A percentile compares a stretch with the other conserved stretches of the same genome.
Evolutionary conservation across 1,140 invertebrate species (phyloP).

Genomic region (Drosophila sp.): DNA sequence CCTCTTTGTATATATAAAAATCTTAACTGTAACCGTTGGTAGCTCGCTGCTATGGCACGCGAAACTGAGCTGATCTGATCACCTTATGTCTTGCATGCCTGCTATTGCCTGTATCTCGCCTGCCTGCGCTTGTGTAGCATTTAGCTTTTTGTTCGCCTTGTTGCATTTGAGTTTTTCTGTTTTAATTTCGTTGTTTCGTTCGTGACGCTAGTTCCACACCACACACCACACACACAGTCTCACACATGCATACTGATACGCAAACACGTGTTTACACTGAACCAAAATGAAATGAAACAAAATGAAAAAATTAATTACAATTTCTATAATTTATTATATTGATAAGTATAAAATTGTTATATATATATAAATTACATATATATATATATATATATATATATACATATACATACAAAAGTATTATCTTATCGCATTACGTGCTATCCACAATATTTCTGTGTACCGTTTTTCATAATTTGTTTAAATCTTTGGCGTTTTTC

Average conservation of each 20-base stretch:
- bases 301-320: conserved; percentile 9
- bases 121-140: conserved; percentile 55
- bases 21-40: background rate
- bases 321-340: conserved; percentile 18
- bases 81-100: conserved; percentile 24
- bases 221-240: background rate
- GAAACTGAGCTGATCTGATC: conserved; percentile 7
- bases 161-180: conserved; percentile 38
- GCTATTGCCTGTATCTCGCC: conserved; percentile 10
- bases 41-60: conserved; percentile 24
- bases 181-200: conserved; percentile 20
- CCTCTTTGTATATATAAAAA: conserved; percentile 2
- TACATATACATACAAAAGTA: conserved; percentile 25
- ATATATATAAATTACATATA: conserved; percentile 6
- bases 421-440: background rate
- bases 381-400: conserved; percentile 9
- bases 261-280: conserved; percentile 4
- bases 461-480: conserved; percentile 5
- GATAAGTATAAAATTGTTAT: background rate
- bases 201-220: conserved; percentile 24
- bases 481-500: conserved; percentile 28
- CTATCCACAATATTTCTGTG: conserved; percentile 16
- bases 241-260: conserved; percentile 5
- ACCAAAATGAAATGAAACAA: conserved; percentile 12
- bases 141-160: conserved; percentile 48